Conservation (phyloP, 2,113 vertebrate genomes). For the Anhinga rufa region DNA sequence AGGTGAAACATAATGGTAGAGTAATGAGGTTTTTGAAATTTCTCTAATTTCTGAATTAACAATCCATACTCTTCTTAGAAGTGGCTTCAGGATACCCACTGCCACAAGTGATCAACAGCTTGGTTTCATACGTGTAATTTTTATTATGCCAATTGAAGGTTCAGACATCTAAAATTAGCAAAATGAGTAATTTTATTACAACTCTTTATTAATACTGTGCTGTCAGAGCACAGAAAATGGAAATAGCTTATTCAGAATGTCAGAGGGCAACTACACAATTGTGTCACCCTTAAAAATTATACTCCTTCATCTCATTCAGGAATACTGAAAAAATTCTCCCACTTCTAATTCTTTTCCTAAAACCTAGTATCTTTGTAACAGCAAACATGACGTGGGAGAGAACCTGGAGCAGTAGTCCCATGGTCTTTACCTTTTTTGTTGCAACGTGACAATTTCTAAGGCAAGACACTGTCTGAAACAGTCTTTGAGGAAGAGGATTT, state of each 20-base stretch:
- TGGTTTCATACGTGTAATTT: background rate
- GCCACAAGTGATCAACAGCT: background rate
- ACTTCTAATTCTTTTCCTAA: background rate
- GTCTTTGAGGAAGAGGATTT: background rate
- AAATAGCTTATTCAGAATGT: background rate
- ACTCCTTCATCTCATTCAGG: background rate
- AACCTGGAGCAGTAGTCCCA: background rate
- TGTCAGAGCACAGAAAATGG: background rate
- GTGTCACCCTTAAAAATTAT: background rate
- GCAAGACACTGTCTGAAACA: background rate
- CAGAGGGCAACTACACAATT: background rate
- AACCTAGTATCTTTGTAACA: background rate
- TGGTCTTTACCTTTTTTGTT: background rate
- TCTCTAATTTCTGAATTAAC: background rate
- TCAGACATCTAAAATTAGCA: slow-evolving; percentile 14
- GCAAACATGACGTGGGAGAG: background rate
- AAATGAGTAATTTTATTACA: slow-evolving; percentile 3
- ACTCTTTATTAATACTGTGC: background rate
- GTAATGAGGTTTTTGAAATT: background rate
- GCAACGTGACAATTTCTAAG: background rate
- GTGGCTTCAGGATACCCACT: background rate
- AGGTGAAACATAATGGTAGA: background rate
- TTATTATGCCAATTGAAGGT: background rate
- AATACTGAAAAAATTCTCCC: background rate
- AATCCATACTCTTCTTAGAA: background rate